Base-by-base conservation (phyloP, 2,797 vertebrate genomes). In the Pangasius macronema region DNA sequence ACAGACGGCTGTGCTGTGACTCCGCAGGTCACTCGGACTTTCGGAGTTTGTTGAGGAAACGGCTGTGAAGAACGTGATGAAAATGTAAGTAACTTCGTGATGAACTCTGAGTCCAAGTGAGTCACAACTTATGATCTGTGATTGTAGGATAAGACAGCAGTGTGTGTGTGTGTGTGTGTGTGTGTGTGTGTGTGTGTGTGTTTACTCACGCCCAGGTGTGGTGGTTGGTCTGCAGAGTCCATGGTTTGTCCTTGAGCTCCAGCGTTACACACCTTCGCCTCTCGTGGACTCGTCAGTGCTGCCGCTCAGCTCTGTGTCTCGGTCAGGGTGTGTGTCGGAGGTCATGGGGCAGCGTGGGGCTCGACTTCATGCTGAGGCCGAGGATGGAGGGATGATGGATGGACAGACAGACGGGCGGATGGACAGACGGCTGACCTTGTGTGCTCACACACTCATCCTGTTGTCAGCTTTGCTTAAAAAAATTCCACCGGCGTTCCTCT, bases 201-300 rank as follows among this genome's bases (percentile, higher is more conserved):
- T 89, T 39, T 95, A 96, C 96, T 96, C 92, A 96, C 95, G 91
- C 95, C 95, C 95, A 96, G 95, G 94, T 94, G 94, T 94, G 91
- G 93, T 94, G 93, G 93, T 94, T 93, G 94, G 93, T 95, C 95
- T 94, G 93, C 95, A 96, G 95, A 95, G 95, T 96, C 96, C 96
- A 96, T 96, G 96, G 95, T 93, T 96, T 96, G 94, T 95, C 94
- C 94, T 95, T 95, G 93, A 95, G 95, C 95, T 96, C 96, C 96
- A 96, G 96, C 91, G 95, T 96, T 96, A 96, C 93, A 93, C 93
- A 95, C 94, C 95, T 94, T 93, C 92, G 92, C 92, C 94, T 95
- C 94, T 92, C 91, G 83, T 75, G 70, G 68, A 61, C 83, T 16
- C 7, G 67, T 75, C 11, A 42, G 53, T 20, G 91, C 82, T 89